A percentile compares a stretch with the other conserved stretches of the same genome.
phyloP scores from a whole-genome alignment of 2,888 invertebrate genomes.

The Troides aeacus region DNA sequence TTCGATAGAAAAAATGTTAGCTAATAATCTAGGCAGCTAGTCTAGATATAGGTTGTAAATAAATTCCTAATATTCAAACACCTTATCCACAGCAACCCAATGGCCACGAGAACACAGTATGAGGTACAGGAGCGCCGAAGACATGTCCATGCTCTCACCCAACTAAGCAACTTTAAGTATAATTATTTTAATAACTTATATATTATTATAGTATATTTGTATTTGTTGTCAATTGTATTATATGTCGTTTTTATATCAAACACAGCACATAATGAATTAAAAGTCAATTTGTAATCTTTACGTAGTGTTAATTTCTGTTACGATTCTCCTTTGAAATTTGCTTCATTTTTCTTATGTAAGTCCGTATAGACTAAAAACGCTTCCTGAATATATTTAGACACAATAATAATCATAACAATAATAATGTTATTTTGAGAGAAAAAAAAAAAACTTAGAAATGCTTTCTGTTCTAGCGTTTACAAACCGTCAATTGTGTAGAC shows the following conservation, averaged over 20 bases:
- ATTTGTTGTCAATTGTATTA: slow-evolving; percentile 10
- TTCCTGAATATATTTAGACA: neutral
- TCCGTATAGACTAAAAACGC: slow-evolving; percentile 4
- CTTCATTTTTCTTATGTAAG: neutral
- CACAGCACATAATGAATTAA: neutral
- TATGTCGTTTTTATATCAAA: neutral
- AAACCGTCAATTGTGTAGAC: slow-evolving; percentile 70
- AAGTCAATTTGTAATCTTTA: neutral
- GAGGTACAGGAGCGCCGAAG: slow-evolving; percentile 73
- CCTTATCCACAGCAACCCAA: slow-evolving; percentile 65
- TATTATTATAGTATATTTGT: neutral
- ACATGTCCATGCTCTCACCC: slow-evolving; percentile 58
- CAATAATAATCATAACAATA: slow-evolving; percentile 4
- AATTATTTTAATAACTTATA: neutral
- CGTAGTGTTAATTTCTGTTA: neutral
- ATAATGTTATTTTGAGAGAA: slow-evolving; percentile 17
- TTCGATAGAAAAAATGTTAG: too few species aligned
- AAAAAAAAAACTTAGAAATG: slow-evolving; percentile 13
- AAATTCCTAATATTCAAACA: neutral
- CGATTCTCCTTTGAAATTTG: neutral
- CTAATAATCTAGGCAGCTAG: too few species aligned
- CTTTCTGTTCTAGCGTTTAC: slow-evolving; percentile 22
- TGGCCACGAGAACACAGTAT: slow-evolving; percentile 77
- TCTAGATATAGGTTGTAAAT: neutral
- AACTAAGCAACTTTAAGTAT: slow-evolving; percentile 31